Conservation (phyloP, 1,140 invertebrate species). For the Drosophila mojavensis region DNA sequence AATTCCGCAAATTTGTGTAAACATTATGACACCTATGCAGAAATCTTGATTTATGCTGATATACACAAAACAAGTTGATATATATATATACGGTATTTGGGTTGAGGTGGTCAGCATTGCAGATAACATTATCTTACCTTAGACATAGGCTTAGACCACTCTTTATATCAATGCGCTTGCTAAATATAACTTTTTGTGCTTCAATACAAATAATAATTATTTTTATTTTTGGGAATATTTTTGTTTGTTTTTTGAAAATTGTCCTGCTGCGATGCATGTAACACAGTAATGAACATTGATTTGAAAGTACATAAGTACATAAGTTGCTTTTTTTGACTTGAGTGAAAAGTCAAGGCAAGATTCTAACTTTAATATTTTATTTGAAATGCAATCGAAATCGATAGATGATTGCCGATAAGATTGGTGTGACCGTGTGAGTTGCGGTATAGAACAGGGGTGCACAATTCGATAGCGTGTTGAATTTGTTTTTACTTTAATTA, state of each 20-base stretch:
- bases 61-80: neutral
- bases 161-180: constrained; percentile 9
- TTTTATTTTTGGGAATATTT: constrained; percentile 5
- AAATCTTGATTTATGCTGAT: neutral
- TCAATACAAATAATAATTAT: constrained; percentile 12
- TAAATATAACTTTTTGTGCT: constrained; percentile 5
- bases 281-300: constrained; percentile 34
- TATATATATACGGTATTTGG: neutral
- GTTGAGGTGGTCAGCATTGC: constrained; percentile 23
- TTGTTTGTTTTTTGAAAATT: constrained; percentile 15
- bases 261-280: constrained; percentile 34
- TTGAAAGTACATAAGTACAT: neutral
- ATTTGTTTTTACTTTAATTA: neutral
- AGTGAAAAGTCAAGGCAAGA: constrained; percentile 24
- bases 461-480: constrained; percentile 9
- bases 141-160: constrained; percentile 25
- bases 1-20: constrained; percentile 3
- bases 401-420: constrained; percentile 5
- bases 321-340: constrained; percentile 2
- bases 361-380: neutral
- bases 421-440: neutral
- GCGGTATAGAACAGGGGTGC: too few relatives aligned
- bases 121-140: constrained; percentile 37
- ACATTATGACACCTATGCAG: neutral
- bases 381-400: neutral